Evolutionary conservation across 2,797 vertebrate genomes (phyloP).

Genomic region (Siniperca obscura): DNA sequence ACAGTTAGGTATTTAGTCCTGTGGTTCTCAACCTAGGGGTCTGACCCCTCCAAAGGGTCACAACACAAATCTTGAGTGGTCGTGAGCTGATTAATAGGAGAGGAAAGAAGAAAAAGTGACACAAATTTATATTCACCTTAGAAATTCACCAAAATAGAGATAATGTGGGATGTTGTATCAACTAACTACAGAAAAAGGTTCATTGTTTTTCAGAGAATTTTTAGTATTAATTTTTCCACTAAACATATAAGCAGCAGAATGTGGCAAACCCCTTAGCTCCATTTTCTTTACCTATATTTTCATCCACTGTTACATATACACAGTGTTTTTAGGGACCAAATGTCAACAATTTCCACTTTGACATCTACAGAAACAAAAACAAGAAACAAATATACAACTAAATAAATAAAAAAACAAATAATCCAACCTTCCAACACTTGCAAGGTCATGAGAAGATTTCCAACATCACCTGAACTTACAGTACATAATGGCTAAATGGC

Average conservation of each 20-base stretch:
- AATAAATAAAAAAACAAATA: background rate
- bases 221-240: background rate
- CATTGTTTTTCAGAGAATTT: too few relatives aligned
- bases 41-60: background rate
- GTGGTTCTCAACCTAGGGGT: background rate
- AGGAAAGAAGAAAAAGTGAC: background rate
- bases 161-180: background rate
- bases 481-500: too few relatives aligned
- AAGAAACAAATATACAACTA: background rate
- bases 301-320: background rate
- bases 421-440: background rate
- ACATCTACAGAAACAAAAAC: background rate
- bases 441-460: background rate
- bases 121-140: background rate
- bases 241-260: background rate
- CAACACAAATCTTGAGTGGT: background rate
- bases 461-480: background rate
- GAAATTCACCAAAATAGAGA: background rate
- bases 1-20: background rate
- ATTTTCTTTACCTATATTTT: background rate
- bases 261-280: background rate
- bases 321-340: background rate
- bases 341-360: background rate
- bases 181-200: background rate
- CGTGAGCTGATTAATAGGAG: background rate